A percentile compares a stretch with the other conserved stretches of the same genome.
Conservation (phyloP, 2,888 invertebrate species). For the Cryptophagus acutangulus region DNA sequence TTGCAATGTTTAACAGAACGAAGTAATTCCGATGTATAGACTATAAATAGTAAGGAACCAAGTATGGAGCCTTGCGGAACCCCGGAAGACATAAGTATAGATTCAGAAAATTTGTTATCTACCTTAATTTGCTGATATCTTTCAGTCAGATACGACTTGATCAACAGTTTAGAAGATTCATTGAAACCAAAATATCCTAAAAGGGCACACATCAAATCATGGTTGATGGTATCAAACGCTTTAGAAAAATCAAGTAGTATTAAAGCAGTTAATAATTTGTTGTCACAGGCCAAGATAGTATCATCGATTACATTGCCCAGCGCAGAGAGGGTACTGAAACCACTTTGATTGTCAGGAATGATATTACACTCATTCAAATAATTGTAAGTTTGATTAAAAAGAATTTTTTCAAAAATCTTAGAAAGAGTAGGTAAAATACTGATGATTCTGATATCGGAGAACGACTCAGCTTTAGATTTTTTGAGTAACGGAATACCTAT, state of each 20-base stretch:
- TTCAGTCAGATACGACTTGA: conserved; percentile 3
- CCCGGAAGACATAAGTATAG: background rate
- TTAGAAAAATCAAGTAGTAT: conserved; percentile 5
- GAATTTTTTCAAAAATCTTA: conserved; percentile 3
- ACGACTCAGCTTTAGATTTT: conserved; percentile 7
- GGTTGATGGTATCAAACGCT: conserved; percentile 6
- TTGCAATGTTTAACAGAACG: background rate
- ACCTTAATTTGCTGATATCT: background rate
- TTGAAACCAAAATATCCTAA: conserved; percentile 4
- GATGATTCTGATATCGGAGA: conserved; percentile 10
- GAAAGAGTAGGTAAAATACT: conserved; percentile 11
- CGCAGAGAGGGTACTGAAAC: background rate
- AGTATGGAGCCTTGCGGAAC: conserved; percentile 8
- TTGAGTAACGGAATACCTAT: conserved; percentile 7
- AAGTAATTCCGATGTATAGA: conserved; percentile 4
- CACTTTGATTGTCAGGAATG: background rate
- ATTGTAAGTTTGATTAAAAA: background rate
- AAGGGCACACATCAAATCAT: conserved; percentile 1
- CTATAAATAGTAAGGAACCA: conserved; percentile 2
- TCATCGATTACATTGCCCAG: background rate
- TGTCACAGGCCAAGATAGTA: background rate
- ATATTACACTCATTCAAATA: background rate
- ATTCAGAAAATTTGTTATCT: background rate
- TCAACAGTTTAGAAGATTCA: background rate
- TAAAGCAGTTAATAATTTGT: background rate